Base-by-base conservation (phyloP, 2,888 invertebrate genomes). In the Hydropsyche betteni region DNA sequence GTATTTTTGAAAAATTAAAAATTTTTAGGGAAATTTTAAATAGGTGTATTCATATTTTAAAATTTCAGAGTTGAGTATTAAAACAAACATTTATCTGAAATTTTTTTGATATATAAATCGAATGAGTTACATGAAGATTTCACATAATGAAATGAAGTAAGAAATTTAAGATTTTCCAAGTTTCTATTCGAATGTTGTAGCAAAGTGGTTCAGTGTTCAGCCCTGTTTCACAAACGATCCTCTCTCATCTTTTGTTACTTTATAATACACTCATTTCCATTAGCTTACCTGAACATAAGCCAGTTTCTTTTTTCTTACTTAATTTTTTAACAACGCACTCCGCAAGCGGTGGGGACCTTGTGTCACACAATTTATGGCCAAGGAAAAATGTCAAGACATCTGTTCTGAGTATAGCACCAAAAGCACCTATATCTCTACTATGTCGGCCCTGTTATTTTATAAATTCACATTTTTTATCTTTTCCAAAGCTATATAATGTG, bases 261-360 rank as follows among this genome's bases (percentile, higher is more conserved):
- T 73, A 77, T 77, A 77, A 77, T 77, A 75, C 77, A 75, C 75
- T 77, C 74, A 68, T 77, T 77, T 75, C 75, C 75, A 77, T 77
- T 77, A 77, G 74, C 74, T 74, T 61, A 74, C 77, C 77, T 75
- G 74, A 77, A 75, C 70, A 77, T 61, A 75, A 77, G 75, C 75
- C 77, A 70, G 74, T 75, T 50, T 69, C 70, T 52, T 75, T 77
- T 77, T 75, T 75, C 74, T 75, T 68, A 38, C 74, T 75, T 75
- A 75, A 75, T 77, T 77, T 75, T 77, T 77, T 74, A 76, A 77
- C 75, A 77, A 74, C 70, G 77, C 73, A 74, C 70, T 77, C 53
- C 64, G 69, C 44, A 74, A 71, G 69, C 74, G 52, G 69, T 34
- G 73, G 76, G 73, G 69, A 53, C 50, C 51, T 58, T 52, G 75